Conservation (phyloP, 2,888 invertebrate species). For the Heterodera filipjevi region DNA sequence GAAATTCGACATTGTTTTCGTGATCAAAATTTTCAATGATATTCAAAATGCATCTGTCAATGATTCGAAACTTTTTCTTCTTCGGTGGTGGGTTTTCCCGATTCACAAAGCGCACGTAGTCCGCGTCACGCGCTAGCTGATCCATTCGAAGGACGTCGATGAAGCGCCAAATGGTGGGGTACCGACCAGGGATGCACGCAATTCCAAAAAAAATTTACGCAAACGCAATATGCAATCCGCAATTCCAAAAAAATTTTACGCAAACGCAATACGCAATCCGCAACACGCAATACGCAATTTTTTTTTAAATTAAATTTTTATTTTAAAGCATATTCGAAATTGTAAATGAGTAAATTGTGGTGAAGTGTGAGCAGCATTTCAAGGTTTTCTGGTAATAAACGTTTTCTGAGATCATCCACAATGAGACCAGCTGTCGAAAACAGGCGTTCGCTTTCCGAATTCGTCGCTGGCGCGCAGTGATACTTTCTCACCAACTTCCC, state of each 20-base stretch:
- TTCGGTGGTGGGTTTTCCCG: no score
- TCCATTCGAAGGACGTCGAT: no score
- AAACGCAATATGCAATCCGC: conserved; percentile 13
- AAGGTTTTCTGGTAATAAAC: conserved; percentile 6
- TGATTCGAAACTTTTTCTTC: no score
- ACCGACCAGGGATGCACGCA: no score
- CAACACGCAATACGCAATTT: conserved; percentile 18
- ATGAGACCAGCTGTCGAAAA: conserved; percentile 13
- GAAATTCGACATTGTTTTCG: no score
- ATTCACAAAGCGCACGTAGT: no score
- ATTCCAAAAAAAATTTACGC: no score
- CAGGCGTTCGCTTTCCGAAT: conserved; percentile 3
- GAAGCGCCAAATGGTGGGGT: no score
- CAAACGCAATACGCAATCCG: conserved; percentile 6
- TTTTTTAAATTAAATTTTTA: neutral
- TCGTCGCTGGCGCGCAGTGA: neutral
- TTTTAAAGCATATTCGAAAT: no score
- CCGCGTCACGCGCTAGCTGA: no score
- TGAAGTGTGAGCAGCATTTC: conserved; percentile 10
- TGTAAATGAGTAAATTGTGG: conserved; percentile 12
- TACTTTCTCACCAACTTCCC: neutral
- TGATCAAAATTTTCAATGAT: no score
- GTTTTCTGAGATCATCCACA: conserved; percentile 8
- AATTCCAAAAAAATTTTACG: neutral
- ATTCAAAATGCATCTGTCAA: no score